Evolutionary conservation across 2,113 vertebrate genomes (phyloP).

Genomic region (Seriola quinqueradiata): DNA sequence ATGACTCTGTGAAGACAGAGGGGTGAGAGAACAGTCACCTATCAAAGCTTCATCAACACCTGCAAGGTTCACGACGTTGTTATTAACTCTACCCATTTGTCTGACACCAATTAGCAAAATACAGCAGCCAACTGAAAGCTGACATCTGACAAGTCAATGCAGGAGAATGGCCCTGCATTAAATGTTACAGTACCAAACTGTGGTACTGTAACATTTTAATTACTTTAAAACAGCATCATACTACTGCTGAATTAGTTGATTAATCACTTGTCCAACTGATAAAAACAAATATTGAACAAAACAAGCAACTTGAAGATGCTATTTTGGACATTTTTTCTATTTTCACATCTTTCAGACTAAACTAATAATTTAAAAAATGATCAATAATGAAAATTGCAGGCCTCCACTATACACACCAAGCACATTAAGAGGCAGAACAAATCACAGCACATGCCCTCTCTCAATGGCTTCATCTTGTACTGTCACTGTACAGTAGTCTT

Average conservation of each 20-base stretch:
- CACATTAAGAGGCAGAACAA: neutral
- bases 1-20: slow-evolving; percentile 21
- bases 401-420: neutral
- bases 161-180: neutral
- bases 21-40: slow-evolving; percentile 21
- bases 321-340: neutral
- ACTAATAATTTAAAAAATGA: neutral
- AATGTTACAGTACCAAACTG: too few relatives aligned
- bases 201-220: too few relatives aligned
- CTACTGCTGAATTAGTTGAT: neutral
- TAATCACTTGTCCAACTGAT: neutral
- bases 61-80: slow-evolving; percentile 3
- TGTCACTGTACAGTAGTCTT: slow-evolving; percentile 30
- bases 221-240: neutral
- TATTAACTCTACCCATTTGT: slow-evolving; percentile 30
- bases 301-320: neutral
- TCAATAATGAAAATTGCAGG: neutral
- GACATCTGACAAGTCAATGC: neutral
- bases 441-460: slow-evolving; percentile 9
- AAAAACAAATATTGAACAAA: neutral
- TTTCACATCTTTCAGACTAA: neutral
- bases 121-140: neutral
- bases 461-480: neutral
- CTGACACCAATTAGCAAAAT: slow-evolving; percentile 31
- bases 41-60: neutral